Evolutionary conservation across 2,113 vertebrate species (phyloP), one percentile per base, ranked within the genome.

Genomic region (Penelope pileata): DNA sequence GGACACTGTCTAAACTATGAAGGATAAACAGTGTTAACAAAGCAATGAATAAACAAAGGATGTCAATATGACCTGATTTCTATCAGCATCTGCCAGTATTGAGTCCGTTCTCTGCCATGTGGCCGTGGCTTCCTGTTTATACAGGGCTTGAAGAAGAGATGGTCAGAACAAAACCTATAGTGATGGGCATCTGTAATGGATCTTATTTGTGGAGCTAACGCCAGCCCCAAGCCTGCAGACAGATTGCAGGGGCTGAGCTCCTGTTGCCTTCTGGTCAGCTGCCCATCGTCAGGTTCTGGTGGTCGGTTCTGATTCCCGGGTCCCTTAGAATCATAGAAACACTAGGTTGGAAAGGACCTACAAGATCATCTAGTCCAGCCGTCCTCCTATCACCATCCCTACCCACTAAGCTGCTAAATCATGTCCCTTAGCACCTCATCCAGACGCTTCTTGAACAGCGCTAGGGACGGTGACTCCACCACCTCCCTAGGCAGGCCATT

Each of bases 31-130:
- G 56, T 1, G 45, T 30, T 83, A 91, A 83, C 72, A 67, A 87
- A 83, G 78, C 75, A 48, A 38, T 7, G 84, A 26, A 30, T 80
- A 88, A 95, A 78, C 87, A 88, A 72, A 87, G 91, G 91, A 95
- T 81, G 92, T 42, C 75, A 76, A 78, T 59, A 45, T 59, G 85
- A 69, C 29, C 94, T 78, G 92, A 81, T 88, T 90, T 84, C 75
- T 64, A 7, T 36, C 63, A 76, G 36, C 8, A 5, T 36, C 54
- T 8, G 7, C 59, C 38, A 42, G 56, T 7, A 32, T 34, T 42
- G 70, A 54, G 83, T 45, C 93, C 40, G 66, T 64, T 90, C 90
- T 69, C 42, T 86, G 64, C 81, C 76, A 12, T 72, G 76, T 47
- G 83, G 54, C 68, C 1, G 0, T 53, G 73, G 70, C 79, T 92